Percentiles rank a stretch among this genome's conserved stretches.
Conservation (phyloP, 2,113 vertebrate genomes). For the Oreochromis spilurus region DNA sequence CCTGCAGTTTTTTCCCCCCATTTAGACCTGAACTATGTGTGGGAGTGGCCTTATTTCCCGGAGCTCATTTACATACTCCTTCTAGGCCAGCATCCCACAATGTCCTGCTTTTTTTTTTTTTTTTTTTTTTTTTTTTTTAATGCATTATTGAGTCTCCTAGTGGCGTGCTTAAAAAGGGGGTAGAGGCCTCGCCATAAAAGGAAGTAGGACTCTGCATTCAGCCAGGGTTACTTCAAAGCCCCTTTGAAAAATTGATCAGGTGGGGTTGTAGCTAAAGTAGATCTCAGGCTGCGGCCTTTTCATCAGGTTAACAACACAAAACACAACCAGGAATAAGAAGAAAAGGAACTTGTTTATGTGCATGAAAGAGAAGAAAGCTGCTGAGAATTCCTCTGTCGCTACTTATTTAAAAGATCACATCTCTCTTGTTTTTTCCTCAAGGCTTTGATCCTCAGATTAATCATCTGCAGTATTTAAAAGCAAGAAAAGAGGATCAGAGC, state of each 20-base stretch:
- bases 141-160: slow-evolving; percentile 54
- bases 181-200: slow-evolving; percentile 13
- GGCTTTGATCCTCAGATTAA: neutral
- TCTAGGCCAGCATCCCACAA: slow-evolving; percentile 21
- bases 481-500: neutral
- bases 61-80: slow-evolving; percentile 41
- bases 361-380: neutral
- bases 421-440: neutral
- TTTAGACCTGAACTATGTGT: neutral
- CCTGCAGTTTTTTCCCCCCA: neutral
- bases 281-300: slow-evolving; percentile 13
- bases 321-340: neutral
- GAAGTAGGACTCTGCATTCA: slow-evolving; percentile 36
- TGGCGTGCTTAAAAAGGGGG: neutral
- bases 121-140: slow-evolving; percentile 20
- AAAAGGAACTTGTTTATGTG: neutral
- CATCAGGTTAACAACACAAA: neutral
- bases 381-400: neutral
- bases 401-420: neutral
- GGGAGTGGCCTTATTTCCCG: slow-evolving; percentile 9
- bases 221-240: slow-evolving; percentile 51
- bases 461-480: neutral
- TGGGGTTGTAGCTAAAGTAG: slow-evolving; percentile 25
- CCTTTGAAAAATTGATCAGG: slow-evolving; percentile 60
- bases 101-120: slow-evolving; percentile 21